Evolutionary conservation across 2,113 vertebrate species (phyloP), one percentile per base, ranked within the genome.

Genomic region (Holacanthus passer): DNA sequence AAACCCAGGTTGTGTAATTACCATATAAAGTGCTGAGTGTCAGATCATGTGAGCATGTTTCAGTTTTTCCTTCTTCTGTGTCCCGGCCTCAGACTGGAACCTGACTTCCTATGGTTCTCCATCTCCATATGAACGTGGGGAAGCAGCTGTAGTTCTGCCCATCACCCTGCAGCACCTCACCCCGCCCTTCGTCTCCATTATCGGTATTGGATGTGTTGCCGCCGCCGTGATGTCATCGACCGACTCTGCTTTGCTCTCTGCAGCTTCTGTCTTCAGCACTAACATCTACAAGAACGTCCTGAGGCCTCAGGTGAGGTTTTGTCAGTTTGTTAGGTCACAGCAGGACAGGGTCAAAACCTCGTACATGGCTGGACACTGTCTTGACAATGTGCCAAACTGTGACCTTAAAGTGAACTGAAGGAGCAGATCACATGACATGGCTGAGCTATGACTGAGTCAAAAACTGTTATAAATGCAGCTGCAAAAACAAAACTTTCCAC

Each of bases 241-340:
- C 19, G 93, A 94, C 82, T 94, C 91, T 1, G 75, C 75, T 16
- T 78, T 94, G 71, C 68, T 93, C 11, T 87, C 93, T 65, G 73
- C 65, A 59, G 90, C 91, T 48, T 88, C 84, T 67, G 71, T 92
- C 27, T 87, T 93, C 86, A 68, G 79, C 48, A 84, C 76, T n/a
- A 86, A 78, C 84, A 81, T 80, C 3, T 79, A 77, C 75, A 90
- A 85, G 78, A 88, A 84, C 62, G 83, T 88, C 43, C 85, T 91
- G 19, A 79, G 87, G 68, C 83, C 83, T 63, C 64, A 1, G 60
- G 62, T 68, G 16, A 86, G 73, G n/a, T n/a, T 4, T 27, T 24
- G 4, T 31, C n/a, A n/a, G 5, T 43, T 27, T 27, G 22, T 24
- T 24, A 5, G 17, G 12, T 5, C 10, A 35, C 7, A 52, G 39